Percentiles rank a stretch among this genome's conserved stretches.
phyloP scores from a whole-genome alignment of 2,113 vertebrate genomes.

The Plectropomus leopardus region DNA sequence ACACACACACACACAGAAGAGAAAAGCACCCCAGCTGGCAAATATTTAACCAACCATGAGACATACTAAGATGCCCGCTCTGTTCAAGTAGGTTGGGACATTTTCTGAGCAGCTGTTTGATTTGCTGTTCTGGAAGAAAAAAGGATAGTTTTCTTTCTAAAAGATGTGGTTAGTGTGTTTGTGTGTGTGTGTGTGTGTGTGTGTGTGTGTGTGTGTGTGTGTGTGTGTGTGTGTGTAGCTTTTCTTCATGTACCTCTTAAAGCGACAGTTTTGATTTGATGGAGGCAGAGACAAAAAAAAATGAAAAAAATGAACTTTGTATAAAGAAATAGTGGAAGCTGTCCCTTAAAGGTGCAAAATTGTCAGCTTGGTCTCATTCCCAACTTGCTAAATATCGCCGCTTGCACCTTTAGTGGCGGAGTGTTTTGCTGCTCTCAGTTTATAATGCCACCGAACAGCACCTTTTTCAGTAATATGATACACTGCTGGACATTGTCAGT shows the following conservation, averaged over 20 bases:
- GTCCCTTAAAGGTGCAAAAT: no score
- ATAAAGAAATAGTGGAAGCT: no score
- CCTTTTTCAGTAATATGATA: no score
- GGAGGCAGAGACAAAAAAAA: not conserved
- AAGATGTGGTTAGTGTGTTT: not conserved
- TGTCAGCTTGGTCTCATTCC: no score
- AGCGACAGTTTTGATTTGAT: slow-evolving; percentile 19
- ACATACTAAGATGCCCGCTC: slow-evolving; percentile 68
- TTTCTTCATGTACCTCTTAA: not conserved
- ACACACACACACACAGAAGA: slow-evolving; percentile 36
- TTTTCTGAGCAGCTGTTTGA: slow-evolving; percentile 72
- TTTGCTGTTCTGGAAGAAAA: slow-evolving; percentile 48
- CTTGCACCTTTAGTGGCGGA: no score
- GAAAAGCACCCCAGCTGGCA: slow-evolving; percentile 76
- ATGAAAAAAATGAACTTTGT: no score
- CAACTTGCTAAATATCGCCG: no score
- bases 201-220: not conserved
- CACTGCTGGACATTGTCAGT: no score
- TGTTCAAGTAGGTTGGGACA: slow-evolving; percentile 57
- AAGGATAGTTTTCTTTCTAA: slow-evolving; percentile 16
- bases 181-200: not conserved
- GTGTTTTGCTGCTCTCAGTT: no score
- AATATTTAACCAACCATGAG: slow-evolving; percentile 77
- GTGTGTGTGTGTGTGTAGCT: not conserved
- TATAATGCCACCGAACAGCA: no score